Evolutionary conservation across 2,888 invertebrate species (phyloP).

Genomic region (Spodoptera picta): DNA sequence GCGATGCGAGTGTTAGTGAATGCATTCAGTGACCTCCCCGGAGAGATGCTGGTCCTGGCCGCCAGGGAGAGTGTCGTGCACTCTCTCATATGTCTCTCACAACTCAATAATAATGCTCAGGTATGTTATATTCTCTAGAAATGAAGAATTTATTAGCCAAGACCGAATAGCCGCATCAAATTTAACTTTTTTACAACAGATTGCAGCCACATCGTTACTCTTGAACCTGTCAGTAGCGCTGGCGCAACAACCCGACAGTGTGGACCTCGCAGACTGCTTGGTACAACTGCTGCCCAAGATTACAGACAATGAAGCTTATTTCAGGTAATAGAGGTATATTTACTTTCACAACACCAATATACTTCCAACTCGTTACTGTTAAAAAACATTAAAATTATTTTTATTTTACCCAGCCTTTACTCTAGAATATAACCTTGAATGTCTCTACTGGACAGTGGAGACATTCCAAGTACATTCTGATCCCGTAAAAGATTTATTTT

Average conservation of each 20-base stretch:
- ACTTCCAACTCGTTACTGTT: no score
- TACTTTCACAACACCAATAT: background rate
- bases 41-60: constrained; percentile 90
- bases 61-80: constrained; percentile 89
- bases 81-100: constrained; percentile 83
- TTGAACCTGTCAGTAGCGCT: constrained; percentile 92
- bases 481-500: background rate
- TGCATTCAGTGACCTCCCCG: constrained; percentile 92
- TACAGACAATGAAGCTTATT: constrained; percentile 92
- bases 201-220: constrained; percentile 92
- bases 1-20: constrained; percentile 94
- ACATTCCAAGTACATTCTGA: no score
- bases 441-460: no score
- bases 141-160: no score
- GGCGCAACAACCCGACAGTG: constrained; percentile 87
- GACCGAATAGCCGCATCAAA: no score
- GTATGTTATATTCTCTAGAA: constrained; percentile 67
- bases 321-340: constrained; percentile 76
- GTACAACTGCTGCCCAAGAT: constrained; percentile 87
- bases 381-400: no score
- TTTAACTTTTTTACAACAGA: constrained; percentile 78
- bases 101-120: constrained; percentile 90
- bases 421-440: no score
- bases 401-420: no score
- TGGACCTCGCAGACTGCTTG: constrained; percentile 86